These are phyloP conservation scores for Tapirus indicus DNA, from an alignment of 2,797 vertebrate species.

Conservation along the genomic window DNA sequence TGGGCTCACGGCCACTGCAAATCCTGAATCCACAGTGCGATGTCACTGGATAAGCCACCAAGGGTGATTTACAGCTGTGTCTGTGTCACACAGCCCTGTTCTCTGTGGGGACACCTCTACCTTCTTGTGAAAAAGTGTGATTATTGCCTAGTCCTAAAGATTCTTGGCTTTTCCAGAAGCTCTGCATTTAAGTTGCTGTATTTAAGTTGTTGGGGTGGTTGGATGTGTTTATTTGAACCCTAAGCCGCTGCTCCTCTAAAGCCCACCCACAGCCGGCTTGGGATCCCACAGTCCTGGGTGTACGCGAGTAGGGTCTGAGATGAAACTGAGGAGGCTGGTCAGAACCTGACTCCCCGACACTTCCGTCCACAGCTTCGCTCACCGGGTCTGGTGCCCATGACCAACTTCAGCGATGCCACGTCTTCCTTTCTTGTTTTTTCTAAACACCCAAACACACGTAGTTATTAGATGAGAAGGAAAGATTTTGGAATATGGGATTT, in stretches of 20 bases:
- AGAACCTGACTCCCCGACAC: constrained; percentile 37
- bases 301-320: constrained; percentile 15
- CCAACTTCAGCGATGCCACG: neutral
- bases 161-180: neutral
- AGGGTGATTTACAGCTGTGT: constrained; percentile 59
- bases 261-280: neutral
- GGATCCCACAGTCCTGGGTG: neutral
- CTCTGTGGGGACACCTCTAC: constrained; percentile 40
- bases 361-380: constrained; percentile 40
- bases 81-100: constrained; percentile 34
- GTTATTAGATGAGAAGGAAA: constrained; percentile 74
- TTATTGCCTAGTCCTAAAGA: neutral
- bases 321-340: constrained; percentile 22
- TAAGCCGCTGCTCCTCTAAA: neutral
- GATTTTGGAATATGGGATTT: constrained; percentile 58
- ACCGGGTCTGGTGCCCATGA: neutral
- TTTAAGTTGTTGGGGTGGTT: neutral
- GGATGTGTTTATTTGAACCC: constrained; percentile 27
- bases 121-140: constrained; percentile 19
- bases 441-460: constrained; percentile 60
- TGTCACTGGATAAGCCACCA: constrained; percentile 52
- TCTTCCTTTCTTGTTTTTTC: neutral
- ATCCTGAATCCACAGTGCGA: neutral
- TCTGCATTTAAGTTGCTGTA: neutral
- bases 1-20: constrained; percentile 56